These are phyloP conservation scores for Agrochola circellaris DNA, from an alignment of 2,888 invertebrate species.

Conservation along the genomic window DNA sequence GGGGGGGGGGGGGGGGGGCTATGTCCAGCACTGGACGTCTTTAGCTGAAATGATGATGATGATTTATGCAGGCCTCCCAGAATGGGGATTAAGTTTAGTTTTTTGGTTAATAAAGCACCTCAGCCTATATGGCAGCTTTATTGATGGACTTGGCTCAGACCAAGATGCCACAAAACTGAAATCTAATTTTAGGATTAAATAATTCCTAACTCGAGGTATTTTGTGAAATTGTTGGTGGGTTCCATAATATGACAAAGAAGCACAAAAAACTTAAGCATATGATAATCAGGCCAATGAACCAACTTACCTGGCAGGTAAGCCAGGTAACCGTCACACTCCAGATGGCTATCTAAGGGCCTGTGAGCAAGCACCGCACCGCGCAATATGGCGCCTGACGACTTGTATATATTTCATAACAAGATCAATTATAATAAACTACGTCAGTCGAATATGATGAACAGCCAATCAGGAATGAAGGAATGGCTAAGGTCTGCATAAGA, in stretches of 20 bases:
- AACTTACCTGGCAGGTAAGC: background rate
- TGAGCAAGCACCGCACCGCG: slow-evolving; percentile 18
- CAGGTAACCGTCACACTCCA: slow-evolving; percentile 44
- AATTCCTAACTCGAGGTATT: background rate
- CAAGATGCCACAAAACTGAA: background rate
- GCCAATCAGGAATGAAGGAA: background rate
- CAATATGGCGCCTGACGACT: slow-evolving; percentile 21
- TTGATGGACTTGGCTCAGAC: background rate
- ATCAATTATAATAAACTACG: background rate
- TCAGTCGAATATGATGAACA: background rate
- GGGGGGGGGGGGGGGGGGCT: no score
- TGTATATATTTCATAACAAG: slow-evolving; percentile 9
- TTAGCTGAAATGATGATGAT: background rate
- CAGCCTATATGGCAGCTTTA: background rate
- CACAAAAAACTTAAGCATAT: slow-evolving; percentile 7
- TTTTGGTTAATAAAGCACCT: background rate
- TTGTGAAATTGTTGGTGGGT: background rate
- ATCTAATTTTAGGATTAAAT: background rate
- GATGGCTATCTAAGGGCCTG: slow-evolving; percentile 33
- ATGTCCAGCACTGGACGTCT: background rate
- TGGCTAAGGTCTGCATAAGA: no score
- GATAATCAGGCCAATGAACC: slow-evolving; percentile 28
- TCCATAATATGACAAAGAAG: background rate
- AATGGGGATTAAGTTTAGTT: background rate
- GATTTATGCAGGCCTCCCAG: background rate